phyloP scores from a whole-genome alignment of 1,140 invertebrate species.

The Hyposmocoma kahamanoa region DNA sequence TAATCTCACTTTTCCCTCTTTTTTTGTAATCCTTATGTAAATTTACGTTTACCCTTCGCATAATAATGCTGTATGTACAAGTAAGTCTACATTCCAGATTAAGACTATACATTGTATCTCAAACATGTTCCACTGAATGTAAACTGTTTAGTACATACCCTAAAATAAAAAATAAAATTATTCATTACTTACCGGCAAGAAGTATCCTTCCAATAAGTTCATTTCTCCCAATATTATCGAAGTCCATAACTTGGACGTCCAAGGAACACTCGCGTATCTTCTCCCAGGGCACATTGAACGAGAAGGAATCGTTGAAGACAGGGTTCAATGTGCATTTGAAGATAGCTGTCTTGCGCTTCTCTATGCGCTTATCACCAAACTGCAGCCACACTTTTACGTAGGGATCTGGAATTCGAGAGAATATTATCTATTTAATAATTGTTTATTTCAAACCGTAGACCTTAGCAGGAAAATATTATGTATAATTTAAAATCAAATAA shows the following conservation, averaged over 20 bases:
- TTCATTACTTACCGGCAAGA: constrained; percentile 80
- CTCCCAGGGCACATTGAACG: constrained; percentile 95
- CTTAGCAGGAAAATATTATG: too few relatives aligned
- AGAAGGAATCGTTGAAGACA: constrained; percentile 94
- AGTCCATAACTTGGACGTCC: constrained; percentile 95
- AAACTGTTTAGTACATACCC: too few relatives aligned
- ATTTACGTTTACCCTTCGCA: too few relatives aligned
- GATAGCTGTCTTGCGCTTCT: constrained; percentile 96
- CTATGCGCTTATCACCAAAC: constrained; percentile 94
- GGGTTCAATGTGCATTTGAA: constrained; percentile 95
- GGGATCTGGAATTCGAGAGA: constrained; percentile 86
- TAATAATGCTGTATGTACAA: too few relatives aligned
- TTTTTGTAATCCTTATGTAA: too few relatives aligned
- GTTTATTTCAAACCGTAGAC: too few relatives aligned
- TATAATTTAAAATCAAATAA: too few relatives aligned
- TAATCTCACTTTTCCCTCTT: too few relatives aligned
- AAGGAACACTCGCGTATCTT: constrained; percentile 94
- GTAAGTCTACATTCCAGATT: too few relatives aligned
- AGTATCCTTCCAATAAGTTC: constrained; percentile 93
- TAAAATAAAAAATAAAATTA: constrained; percentile 3
- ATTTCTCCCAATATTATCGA: constrained; percentile 94
- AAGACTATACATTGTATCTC: too few relatives aligned
- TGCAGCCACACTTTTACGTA: constrained; percentile 98
- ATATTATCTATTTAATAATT: too few relatives aligned
- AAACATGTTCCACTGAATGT: too few relatives aligned